Conservation (phyloP, 2,888 invertebrate genomes). For the Philereme transversata region DNA sequence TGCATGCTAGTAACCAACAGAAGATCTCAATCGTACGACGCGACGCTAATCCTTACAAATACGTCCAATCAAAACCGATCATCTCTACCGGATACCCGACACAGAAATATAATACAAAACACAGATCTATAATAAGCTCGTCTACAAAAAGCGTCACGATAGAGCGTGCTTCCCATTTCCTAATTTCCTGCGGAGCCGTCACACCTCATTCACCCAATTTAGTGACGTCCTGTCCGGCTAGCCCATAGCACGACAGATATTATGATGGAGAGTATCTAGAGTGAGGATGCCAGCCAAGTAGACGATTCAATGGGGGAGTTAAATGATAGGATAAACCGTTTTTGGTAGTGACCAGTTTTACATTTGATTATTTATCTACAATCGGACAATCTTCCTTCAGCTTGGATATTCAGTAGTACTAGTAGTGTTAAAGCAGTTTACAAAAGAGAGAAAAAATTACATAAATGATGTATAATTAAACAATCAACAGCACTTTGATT, state of each 20-base stretch:
- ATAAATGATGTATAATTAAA: no score
- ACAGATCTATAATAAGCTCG: slow-evolving; percentile 44
- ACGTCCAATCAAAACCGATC: slow-evolving; percentile 28
- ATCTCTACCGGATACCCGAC: slow-evolving; percentile 32
- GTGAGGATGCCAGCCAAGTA: slow-evolving; percentile 14
- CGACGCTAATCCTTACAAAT: slow-evolving; percentile 27
- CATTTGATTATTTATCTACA: neutral
- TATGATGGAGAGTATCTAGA: slow-evolving; percentile 15
- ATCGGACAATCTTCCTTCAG: no score
- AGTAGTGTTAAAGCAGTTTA: no score
- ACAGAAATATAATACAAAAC: neutral
- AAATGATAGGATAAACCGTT: slow-evolving; percentile 16
- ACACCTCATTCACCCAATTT: slow-evolving; percentile 61
- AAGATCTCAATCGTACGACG: neutral
- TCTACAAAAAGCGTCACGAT: slow-evolving; percentile 41
- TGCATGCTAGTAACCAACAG: neutral
- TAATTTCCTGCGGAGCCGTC: slow-evolving; percentile 65
- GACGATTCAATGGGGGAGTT: slow-evolving; percentile 2
- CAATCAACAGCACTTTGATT: no score
- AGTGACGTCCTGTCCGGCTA: slow-evolving; percentile 47
- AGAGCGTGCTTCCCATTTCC: slow-evolving; percentile 63
- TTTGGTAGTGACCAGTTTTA: neutral
- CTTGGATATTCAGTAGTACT: no score
- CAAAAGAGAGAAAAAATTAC: no score
- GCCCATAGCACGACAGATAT: slow-evolving; percentile 18